A percentile compares a stretch with the other conserved stretches of the same genome.
phyloP scores from a whole-genome alignment of 2,888 invertebrate genomes.

The Cryptosula pallasiana region DNA sequence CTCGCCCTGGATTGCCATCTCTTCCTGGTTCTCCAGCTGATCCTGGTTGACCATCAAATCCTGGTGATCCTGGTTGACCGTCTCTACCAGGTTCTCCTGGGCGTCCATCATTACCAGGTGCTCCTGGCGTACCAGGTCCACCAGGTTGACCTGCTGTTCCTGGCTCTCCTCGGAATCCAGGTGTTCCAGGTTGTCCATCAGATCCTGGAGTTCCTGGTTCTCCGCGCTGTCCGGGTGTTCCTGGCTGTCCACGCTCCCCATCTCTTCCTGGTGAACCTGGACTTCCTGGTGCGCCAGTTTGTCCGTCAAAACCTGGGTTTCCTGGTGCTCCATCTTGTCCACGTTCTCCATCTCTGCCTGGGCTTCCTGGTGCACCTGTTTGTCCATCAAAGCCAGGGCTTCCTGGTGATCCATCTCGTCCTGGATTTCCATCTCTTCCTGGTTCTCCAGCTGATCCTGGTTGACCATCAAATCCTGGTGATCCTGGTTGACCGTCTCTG shows the following conservation, averaged over 20 bases:
- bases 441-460: constrained; percentile 24
- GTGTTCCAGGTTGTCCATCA: constrained; percentile 23
- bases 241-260: constrained; percentile 23
- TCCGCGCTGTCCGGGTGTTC: constrained; percentile 20
- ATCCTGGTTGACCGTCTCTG: not conserved
- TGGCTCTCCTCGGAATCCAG: constrained; percentile 16
- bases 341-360: not conserved
- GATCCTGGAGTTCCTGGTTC: constrained; percentile 12
- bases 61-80: constrained; percentile 3
- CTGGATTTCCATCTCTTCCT: constrained; percentile 25
- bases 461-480: constrained; percentile 15
- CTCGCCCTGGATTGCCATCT: not conserved
- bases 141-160: constrained; percentile 2
- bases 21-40: not conserved
- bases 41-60: not conserved
- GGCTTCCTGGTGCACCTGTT: not conserved
- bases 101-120: not conserved
- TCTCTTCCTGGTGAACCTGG: not conserved
- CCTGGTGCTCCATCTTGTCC: not conserved
- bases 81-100: not conserved
- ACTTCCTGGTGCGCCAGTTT: not conserved
- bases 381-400: not conserved
- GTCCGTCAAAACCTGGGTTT: not conserved
- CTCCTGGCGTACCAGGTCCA: constrained; percentile 5
- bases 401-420: constrained; percentile 24